These are phyloP conservation scores for Andricus grossulariae DNA, from an alignment of 1,140 invertebrate species.

Conservation along the genomic window DNA sequence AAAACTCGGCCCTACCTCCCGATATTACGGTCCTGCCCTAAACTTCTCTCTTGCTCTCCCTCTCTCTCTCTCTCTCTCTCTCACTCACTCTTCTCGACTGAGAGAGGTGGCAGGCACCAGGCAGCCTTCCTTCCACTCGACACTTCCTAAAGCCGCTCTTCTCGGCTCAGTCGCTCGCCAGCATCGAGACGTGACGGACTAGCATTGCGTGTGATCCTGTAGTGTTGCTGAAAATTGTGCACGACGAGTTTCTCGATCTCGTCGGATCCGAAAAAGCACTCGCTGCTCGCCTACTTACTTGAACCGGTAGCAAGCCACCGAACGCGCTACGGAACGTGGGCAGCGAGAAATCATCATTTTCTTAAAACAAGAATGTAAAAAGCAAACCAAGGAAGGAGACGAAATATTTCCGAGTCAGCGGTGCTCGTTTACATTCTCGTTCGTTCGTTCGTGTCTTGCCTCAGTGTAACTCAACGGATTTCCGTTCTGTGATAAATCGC, in stretches of 20 bases:
- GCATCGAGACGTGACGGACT: conserved; percentile 53
- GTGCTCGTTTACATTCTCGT: conserved; percentile 27
- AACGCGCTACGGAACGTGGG: background rate
- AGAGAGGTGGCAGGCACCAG: conserved; percentile 37
- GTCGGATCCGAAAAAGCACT: background rate
- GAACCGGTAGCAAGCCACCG: background rate
- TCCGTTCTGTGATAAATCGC: conserved; percentile 18
- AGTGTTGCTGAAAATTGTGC: conserved; percentile 33
- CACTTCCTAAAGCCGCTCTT: conserved; percentile 58
- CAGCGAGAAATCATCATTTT: background rate
- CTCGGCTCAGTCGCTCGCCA: conserved; percentile 63
- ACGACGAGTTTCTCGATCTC: conserved; percentile 18
- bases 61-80: conserved; percentile 7
- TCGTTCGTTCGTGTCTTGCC: conserved; percentile 11
- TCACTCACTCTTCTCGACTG: background rate
- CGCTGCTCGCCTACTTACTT: background rate
- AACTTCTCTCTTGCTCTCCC: background rate
- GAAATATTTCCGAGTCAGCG: conserved; percentile 29
- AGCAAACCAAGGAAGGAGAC: background rate
- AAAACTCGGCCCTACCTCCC: background rate
- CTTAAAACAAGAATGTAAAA: background rate
- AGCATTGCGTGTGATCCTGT: conserved; percentile 38
- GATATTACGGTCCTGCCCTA: conserved; percentile 37
- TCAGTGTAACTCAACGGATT: conserved; percentile 24
- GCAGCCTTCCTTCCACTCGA: conserved; percentile 49